These are phyloP conservation scores for Lepidocyrtinus sp. DNA, from an alignment of 2,888 invertebrate genomes.

Conservation along the genomic window DNA sequence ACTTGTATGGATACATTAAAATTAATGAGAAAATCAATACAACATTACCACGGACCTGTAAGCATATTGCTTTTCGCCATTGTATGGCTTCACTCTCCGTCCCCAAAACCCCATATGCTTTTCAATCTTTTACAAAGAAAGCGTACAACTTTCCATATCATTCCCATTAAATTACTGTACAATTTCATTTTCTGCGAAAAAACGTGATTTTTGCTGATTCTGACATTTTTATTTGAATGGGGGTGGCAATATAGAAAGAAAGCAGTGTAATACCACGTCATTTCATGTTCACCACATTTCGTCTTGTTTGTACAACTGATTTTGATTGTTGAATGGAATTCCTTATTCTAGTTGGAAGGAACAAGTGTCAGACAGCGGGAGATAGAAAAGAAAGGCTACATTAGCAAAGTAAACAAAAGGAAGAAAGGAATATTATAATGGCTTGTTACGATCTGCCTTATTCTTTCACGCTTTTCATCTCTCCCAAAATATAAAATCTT, in stretches of 20 bases:
- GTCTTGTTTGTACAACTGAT: conserved; percentile 4
- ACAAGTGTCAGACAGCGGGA: conserved; percentile 27
- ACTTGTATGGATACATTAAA: conserved; percentile 36
- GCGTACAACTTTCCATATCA: not conserved
- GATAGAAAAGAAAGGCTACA: conserved; percentile 1
- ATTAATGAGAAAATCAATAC: conserved; percentile 43
- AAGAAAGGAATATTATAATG: conserved; percentile 19
- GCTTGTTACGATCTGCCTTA: conserved; percentile 18
- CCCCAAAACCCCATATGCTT: not conserved
- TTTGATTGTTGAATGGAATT: not conserved
- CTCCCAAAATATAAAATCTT: not conserved
- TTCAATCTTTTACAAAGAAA: not conserved
- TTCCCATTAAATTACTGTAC: conserved; percentile 9
- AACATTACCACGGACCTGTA: no score
- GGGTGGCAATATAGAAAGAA: not conserved
- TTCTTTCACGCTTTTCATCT: conserved; percentile 9
- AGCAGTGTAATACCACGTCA: not conserved
- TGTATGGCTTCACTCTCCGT: not conserved
- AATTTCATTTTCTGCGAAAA: not conserved
- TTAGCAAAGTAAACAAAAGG: conserved; percentile 12
- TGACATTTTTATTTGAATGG: conserved; percentile 8
- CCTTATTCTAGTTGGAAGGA: conserved; percentile 18
- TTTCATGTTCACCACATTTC: not conserved
- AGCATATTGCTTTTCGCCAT: not conserved
- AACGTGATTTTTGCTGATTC: not conserved